Evolutionary conservation across 2,797 vertebrate genomes (phyloP).

Genomic region (Zenarchopterus dispar): DNA sequence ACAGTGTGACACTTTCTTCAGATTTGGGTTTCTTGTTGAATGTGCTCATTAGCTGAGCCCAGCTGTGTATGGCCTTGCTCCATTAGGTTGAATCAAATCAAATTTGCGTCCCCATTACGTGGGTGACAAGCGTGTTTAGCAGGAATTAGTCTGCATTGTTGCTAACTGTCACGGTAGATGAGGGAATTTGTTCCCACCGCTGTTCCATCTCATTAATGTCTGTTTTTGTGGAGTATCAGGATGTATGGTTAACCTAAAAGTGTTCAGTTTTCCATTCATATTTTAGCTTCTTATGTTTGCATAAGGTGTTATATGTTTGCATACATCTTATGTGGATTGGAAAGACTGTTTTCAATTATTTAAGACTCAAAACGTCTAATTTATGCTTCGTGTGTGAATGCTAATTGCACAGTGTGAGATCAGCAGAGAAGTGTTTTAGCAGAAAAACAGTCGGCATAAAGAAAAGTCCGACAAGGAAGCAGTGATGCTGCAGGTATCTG

Average conservation of each 20-base stretch:
- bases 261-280: neutral
- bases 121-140: slow-evolving; percentile 11
- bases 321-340: neutral
- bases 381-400: neutral
- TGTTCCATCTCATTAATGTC: neutral
- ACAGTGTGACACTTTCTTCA: neutral
- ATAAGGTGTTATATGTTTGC: neutral
- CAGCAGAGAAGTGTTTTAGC: too few relatives aligned
- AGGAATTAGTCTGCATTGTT: slow-evolving; percentile 31
- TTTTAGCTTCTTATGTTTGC: too few relatives aligned
- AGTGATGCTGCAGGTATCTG: slow-evolving; percentile 4
- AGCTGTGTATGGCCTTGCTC: slow-evolving; percentile 45
- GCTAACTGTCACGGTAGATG: slow-evolving; percentile 35
- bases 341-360: too few relatives aligned
- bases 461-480: too few relatives aligned
- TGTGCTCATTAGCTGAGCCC: slow-evolving; percentile 48
- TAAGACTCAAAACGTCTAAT: too few relatives aligned
- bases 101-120: slow-evolving; percentile 22
- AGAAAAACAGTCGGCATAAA: too few relatives aligned
- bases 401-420: neutral
- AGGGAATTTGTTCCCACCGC: slow-evolving; percentile 37
- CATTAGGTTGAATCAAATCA: slow-evolving; percentile 52
- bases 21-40: slow-evolving; percentile 8
- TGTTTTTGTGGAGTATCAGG: neutral
- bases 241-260: slow-evolving; percentile 1